Conservation (phyloP, 2,113 vertebrate genomes). For the Amazona vittata region DNA sequence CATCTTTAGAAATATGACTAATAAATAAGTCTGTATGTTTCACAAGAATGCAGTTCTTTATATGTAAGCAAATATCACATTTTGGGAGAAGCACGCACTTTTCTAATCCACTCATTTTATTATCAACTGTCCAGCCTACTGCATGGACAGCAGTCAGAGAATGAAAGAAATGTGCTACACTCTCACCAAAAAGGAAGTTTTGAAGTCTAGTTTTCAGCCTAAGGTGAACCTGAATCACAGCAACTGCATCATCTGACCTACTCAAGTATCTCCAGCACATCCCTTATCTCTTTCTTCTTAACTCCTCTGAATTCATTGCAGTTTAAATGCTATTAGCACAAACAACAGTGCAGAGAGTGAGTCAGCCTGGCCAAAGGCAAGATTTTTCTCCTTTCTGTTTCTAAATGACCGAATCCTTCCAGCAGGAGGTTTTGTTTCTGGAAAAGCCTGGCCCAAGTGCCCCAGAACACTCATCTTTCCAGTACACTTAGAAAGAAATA, state of each 20-base stretch:
- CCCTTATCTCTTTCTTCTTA: background rate
- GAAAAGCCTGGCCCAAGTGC: background rate
- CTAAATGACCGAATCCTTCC: background rate
- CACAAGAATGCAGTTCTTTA: background rate
- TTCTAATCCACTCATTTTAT: background rate
- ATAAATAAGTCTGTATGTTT: background rate
- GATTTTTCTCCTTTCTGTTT: background rate
- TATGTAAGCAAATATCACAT: background rate
- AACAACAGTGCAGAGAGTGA: background rate
- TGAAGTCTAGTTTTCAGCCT: background rate
- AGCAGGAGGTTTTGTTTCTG: background rate
- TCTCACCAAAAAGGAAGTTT: background rate
- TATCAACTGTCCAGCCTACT: background rate
- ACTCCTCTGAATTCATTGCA: background rate
- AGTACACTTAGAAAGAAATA: accelerated
- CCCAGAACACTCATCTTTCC: background rate
- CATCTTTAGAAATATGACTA: background rate
- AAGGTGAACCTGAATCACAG: background rate
- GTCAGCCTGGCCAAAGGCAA: background rate
- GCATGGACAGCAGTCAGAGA: background rate
- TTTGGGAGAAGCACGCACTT: background rate
- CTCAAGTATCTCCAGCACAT: background rate
- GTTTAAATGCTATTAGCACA: background rate
- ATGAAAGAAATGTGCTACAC: background rate
- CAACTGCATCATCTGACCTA: accelerated